Conservation (phyloP, 2,888 invertebrate species). For the Dexiosoma caninum region DNA sequence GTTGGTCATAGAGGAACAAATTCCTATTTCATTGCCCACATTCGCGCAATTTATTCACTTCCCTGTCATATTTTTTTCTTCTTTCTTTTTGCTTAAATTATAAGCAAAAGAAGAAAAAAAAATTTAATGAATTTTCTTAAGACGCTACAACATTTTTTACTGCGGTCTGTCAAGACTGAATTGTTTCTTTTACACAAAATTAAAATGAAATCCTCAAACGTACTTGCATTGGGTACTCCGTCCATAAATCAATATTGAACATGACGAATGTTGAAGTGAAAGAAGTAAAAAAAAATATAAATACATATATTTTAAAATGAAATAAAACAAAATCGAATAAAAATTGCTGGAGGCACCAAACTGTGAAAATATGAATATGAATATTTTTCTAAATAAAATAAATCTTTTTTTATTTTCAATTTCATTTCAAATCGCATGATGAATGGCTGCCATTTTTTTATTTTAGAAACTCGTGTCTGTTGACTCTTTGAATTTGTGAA, state of each 20-base stretch:
- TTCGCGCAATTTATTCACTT: neutral
- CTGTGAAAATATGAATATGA: slow-evolving; percentile 10
- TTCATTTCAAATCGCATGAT: slow-evolving; percentile 18
- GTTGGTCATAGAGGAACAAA: neutral
- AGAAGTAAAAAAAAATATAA: too few relatives aligned
- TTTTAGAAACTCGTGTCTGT: neutral
- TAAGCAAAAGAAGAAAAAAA: neutral
- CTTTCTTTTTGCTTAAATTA: too few relatives aligned
- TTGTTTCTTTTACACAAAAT: neutral
- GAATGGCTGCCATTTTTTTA: slow-evolving; percentile 3
- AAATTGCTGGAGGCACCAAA: slow-evolving; percentile 1
- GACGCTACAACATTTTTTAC: neutral
- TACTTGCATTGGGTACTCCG: neutral
- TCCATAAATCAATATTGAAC: slow-evolving; percentile 36
- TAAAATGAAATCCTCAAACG: neutral
- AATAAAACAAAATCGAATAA: slow-evolving; percentile 1
- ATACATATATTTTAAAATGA: too few relatives aligned
- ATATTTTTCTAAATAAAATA: neutral
- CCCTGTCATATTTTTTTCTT: too few relatives aligned
- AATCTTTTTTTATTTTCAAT: neutral
- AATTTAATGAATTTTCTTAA: neutral
- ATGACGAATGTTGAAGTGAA: slow-evolving; percentile 14
- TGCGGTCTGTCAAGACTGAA: neutral
- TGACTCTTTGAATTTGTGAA: neutral
- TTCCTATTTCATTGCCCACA: slow-evolving; percentile 11